phyloP scores from a whole-genome alignment of 2,888 invertebrate genomes.

The Hypercompe scribonia region DNA sequence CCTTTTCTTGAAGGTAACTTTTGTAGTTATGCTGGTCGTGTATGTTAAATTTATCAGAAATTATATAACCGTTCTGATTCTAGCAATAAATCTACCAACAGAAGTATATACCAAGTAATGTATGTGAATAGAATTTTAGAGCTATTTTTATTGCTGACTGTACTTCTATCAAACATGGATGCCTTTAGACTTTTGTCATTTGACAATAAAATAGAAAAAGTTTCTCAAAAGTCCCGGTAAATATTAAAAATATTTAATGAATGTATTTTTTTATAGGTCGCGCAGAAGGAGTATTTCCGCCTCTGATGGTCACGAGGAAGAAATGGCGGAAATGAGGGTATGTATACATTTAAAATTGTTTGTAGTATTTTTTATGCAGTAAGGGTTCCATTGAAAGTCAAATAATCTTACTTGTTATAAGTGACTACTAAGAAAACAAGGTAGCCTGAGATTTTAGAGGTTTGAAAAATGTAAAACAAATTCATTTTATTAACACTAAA shows the following conservation, averaged over 20 bases:
- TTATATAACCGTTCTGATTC: not conserved
- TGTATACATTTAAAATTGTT: slow-evolving; percentile 16
- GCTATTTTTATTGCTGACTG: not conserved
- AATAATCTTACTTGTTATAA: not conserved
- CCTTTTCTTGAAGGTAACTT: no score
- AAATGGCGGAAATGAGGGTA: slow-evolving; percentile 77
- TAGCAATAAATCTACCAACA: not conserved
- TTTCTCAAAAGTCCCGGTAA: not conserved
- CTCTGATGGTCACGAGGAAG: slow-evolving; percentile 64
- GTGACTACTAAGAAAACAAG: not conserved
- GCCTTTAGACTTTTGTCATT: not conserved
- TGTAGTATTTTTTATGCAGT: not conserved
- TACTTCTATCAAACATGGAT: not conserved
- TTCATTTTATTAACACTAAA: no score
- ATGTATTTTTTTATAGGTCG: slow-evolving; percentile 49
- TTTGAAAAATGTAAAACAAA: no score
- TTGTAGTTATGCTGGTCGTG: not conserved
- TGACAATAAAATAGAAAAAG: not conserved
- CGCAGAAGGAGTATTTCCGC: slow-evolving; percentile 61
- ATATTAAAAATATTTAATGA: not conserved
- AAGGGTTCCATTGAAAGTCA: not conserved
- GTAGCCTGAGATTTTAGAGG: no score
- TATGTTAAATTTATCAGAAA: not conserved
- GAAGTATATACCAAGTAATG: no score
- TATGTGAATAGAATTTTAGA: not conserved